Base-by-base conservation (phyloP, 2,888 invertebrate species). In the Carterocephalus palaemon region DNA sequence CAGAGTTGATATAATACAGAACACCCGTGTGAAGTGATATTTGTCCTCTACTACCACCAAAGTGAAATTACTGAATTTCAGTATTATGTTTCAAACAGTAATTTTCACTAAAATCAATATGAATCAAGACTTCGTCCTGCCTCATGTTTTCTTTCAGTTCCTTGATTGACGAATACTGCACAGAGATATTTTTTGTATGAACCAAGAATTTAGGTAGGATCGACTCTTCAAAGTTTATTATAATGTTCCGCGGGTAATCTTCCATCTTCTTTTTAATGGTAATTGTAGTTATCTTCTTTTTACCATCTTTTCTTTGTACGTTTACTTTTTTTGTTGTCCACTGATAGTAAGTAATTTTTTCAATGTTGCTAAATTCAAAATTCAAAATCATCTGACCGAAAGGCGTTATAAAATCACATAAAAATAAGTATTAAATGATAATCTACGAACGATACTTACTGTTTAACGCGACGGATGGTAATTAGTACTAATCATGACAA, bases 41-140 rank as follows among this genome's bases (percentile, higher is more conserved):
- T 40, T 52, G 49, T 26, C 36, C 9, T 16, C 48, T 28, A 26
- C 48, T 48, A n/a, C 46, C 47, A 13, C 50, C 52, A 46, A 52
- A 54, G 34, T 52, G 47, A 23, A 46, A 15, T n/a, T 36, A 28
- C 31, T 49, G 46, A 12, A 46, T 46, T 31, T 49, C 45, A 10
- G 31, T 28, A 23, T 17, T 19, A 19, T 40, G 31, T 20, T 45
- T 41, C 9, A 17, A 29, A 31, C 24, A 31, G 24, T 45, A 23
- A 37, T 49, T 46, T 46, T 49, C 45, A 31, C 48, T 45, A 7
- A 33, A 48, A 9, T 48, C 43, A 6, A 40, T 16, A 15, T 49
- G 37, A 10, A 45, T 24, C 5, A 37, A 13, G 3, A 32, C 31
- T 34, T 47, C 41, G 22, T 32, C 13, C 5, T 36, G n/a, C 8